Evolutionary conservation across 2,797 vertebrate genomes (phyloP).

Genomic region (Catamblyrhynchus diadema): DNA sequence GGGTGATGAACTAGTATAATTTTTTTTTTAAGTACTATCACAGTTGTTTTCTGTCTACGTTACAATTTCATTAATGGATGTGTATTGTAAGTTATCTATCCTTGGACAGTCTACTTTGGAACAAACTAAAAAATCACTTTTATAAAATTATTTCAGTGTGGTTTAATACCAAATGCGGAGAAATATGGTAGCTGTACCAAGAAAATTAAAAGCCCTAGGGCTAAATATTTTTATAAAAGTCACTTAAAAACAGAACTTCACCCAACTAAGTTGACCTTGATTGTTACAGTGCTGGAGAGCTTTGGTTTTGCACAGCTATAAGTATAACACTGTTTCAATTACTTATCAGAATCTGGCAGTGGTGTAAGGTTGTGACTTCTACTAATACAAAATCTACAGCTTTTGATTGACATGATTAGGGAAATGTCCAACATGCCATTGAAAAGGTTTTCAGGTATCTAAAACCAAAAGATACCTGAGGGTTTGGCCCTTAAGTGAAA

Average conservation of each 20-base stretch:
- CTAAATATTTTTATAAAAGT: not conserved
- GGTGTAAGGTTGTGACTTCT: not conserved
- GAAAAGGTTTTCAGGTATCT: not conserved
- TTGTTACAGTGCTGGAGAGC: not conserved
- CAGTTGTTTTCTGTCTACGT: not conserved
- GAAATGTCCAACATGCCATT: not conserved
- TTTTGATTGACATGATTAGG: not conserved
- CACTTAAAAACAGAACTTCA: not conserved
- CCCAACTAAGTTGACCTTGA: not conserved
- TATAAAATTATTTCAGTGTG: not conserved
- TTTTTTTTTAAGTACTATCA: not conserved
- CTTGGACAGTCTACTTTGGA: not conserved
- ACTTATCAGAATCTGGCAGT: not conserved
- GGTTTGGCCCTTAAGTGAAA: not conserved
- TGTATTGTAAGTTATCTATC: not conserved
- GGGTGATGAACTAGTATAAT: not conserved
- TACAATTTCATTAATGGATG: not conserved
- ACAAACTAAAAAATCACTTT: not conserved
- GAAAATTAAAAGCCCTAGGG: conserved; percentile 22
- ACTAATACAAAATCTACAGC: not conserved
- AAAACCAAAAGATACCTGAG: not conserved
- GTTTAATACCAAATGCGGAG: not conserved
- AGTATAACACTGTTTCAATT: not conserved
- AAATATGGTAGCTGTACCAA: not conserved
- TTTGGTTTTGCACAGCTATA: not conserved